Evolutionary conservation across 2,797 vertebrate species (phyloP).

Genomic region (Rachycentron canadum): DNA sequence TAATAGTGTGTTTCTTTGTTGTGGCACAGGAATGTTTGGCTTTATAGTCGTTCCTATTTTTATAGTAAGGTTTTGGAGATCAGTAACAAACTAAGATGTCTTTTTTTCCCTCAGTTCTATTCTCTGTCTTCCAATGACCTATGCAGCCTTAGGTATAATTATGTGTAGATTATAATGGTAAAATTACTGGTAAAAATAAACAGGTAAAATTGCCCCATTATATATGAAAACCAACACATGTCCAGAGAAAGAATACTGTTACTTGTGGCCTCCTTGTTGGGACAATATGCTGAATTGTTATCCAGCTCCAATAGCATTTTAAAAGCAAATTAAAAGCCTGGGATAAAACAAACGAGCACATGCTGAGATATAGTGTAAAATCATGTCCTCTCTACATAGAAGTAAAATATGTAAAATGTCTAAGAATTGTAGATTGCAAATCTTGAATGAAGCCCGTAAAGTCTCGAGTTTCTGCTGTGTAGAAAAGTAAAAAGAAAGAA

Average conservation of each 20-base stretch:
- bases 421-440: neutral
- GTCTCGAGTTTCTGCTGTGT: neutral
- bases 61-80: neutral
- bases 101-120: neutral
- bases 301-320: neutral
- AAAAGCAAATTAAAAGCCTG: neutral
- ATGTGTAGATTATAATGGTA: neutral
- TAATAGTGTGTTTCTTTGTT: neutral
- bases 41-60: neutral
- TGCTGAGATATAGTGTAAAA: neutral
- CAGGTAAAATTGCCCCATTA: too few relatives aligned
- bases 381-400: neutral
- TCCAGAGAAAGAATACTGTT: neutral
- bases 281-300: neutral
- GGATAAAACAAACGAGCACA: neutral
- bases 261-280: neutral
- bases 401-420: neutral
- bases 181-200: neutral
- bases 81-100: neutral
- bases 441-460: slow-evolving; percentile 14
- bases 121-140: neutral
- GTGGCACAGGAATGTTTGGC: neutral
- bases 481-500: slow-evolving; percentile 17
- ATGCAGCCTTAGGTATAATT: neutral
- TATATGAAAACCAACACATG: neutral